Percentiles rank a stretch among this genome's conserved stretches.
These are phyloP conservation scores for Clanis bilineata DNA, from an alignment of 2,888 invertebrate genomes.

Conservation along the genomic window DNA sequence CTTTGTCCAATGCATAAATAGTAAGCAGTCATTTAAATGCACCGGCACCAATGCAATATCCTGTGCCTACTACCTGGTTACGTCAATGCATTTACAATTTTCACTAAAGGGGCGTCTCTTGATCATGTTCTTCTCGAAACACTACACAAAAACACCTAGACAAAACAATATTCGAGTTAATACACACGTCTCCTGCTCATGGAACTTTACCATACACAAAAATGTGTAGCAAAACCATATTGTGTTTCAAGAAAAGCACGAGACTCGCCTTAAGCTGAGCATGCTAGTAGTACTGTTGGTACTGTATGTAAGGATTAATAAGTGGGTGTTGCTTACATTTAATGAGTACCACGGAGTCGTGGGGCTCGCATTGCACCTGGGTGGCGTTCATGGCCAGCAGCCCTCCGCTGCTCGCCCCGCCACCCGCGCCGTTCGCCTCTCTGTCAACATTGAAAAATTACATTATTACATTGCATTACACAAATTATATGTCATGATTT, in stretches of 20 bases:
- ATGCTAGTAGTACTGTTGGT: not conserved
- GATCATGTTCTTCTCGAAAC: no score
- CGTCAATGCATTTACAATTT: constrained; percentile 15
- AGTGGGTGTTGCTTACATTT: constrained; percentile 84
- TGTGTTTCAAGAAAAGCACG: no score
- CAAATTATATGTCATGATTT: not conserved
- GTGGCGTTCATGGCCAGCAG: constrained; percentile 82
- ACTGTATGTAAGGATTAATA: constrained; percentile 11
- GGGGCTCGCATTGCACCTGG: constrained; percentile 86
- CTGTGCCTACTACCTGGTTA: constrained; percentile 7
- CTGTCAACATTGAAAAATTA: constrained; percentile 43
- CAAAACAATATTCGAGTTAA: no score
- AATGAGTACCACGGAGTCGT: constrained; percentile 87
- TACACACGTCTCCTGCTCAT: no score
- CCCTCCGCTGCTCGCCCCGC: constrained; percentile 76
- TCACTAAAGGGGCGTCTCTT: no score
- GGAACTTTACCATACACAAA: no score
- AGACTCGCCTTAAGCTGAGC: no score
- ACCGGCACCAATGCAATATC: constrained; percentile 6
- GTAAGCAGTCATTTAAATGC: constrained; percentile 9
- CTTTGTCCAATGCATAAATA: not conserved
- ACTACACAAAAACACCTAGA: no score
- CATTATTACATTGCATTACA: constrained; percentile 1
- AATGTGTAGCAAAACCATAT: no score
- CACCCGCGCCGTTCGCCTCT: constrained; percentile 76